Evolutionary conservation across 2,113 vertebrate genomes (phyloP).

Genomic region (Tonatia bakeri): DNA sequence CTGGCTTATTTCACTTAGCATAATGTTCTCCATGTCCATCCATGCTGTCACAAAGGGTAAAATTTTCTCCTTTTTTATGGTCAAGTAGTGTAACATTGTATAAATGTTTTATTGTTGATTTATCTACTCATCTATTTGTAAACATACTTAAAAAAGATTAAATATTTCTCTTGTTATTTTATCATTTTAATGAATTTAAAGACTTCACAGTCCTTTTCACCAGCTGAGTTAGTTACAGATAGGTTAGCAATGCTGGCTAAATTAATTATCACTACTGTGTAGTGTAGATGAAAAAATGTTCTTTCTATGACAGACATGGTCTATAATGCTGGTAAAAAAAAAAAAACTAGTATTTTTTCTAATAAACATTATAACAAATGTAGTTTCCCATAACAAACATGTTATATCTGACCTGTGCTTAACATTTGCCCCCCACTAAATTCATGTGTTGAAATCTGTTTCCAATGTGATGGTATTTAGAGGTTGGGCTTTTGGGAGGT

Average conservation of each 20-base stretch:
- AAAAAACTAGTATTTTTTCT: background rate
- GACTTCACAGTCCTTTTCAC: background rate
- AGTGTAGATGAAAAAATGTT: background rate
- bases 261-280: background rate
- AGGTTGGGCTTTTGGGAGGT: background rate
- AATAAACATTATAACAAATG: background rate
- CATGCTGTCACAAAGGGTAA: no score
- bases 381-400: background rate
- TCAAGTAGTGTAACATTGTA: no score
- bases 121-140: background rate
- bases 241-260: background rate
- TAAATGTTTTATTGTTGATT: no score
- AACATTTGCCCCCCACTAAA: background rate
- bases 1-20: no score
- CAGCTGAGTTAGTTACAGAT: background rate
- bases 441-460: background rate
- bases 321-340: constrained; percentile 9
- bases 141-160: background rate
- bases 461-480: background rate
- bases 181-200: constrained; percentile 13
- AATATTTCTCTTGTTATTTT: background rate
- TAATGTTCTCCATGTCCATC: no score
- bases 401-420: background rate
- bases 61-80: no score
- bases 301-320: background rate